phyloP scores from a whole-genome alignment of 2,888 invertebrate species.

The Tipula confusa region DNA sequence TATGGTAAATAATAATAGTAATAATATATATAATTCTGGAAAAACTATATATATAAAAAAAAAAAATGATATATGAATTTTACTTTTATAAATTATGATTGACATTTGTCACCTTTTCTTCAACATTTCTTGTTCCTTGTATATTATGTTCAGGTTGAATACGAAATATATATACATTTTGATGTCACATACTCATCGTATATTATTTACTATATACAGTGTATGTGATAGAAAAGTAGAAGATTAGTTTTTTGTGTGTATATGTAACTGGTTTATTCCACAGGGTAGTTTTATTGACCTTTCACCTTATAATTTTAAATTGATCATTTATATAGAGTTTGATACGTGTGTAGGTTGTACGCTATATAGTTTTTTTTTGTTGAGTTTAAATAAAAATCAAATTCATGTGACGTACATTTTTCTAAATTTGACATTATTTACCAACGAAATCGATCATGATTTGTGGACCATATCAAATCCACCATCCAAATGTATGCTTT shows the following conservation, averaged over 20 bases:
- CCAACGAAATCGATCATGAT: too few relatives aligned
- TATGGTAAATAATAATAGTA: not conserved
- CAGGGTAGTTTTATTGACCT: not conserved
- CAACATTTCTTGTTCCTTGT: not conserved
- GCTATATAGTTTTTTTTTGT: too few relatives aligned
- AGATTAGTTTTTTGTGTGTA: not conserved
- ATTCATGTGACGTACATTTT: too few relatives aligned
- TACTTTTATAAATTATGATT: slow-evolving; percentile 29
- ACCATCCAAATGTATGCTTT: too few relatives aligned
- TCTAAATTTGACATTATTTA: too few relatives aligned
- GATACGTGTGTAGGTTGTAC: too few relatives aligned
- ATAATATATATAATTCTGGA: not conserved
- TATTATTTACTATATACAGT: too few relatives aligned
- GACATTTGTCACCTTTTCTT: slow-evolving; percentile 27
- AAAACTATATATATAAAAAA: not conserved
- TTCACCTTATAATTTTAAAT: not conserved
- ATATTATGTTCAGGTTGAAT: not conserved
- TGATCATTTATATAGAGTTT: too few relatives aligned
- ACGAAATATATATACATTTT: not conserved
- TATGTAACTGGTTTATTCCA: not conserved
- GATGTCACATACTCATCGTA: not conserved
- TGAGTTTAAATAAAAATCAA: too few relatives aligned
- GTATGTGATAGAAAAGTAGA: not conserved
- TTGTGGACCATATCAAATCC: too few relatives aligned
- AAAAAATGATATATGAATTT: not conserved